Evolutionary conservation across 1,140 invertebrate species (phyloP).

Genomic region (Formica selysi): DNA sequence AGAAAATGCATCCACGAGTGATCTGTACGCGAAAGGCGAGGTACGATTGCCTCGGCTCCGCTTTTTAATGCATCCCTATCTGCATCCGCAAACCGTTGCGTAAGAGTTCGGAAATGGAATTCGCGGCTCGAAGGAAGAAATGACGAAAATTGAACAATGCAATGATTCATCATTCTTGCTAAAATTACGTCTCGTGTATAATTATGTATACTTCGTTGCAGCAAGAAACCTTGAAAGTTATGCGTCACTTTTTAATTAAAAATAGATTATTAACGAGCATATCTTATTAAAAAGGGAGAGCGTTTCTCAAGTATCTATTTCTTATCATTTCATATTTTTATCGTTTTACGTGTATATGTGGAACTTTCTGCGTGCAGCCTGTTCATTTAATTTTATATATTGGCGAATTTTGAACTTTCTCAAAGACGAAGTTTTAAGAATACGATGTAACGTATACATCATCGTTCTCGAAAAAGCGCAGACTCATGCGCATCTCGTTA

Average conservation of each 20-base stretch:
- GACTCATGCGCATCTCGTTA: background rate
- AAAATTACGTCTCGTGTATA: conserved; percentile 20
- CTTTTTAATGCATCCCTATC: conserved; percentile 24
- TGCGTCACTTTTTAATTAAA: background rate
- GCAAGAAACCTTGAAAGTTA: conserved; percentile 14
- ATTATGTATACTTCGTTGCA: background rate
- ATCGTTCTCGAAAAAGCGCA: background rate
- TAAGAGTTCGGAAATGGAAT: conserved; percentile 70
- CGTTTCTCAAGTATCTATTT: too few relatives aligned
- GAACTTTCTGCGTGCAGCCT: too few relatives aligned
- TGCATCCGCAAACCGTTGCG: conserved; percentile 64
- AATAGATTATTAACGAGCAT: background rate
- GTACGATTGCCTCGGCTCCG: conserved; percentile 65
- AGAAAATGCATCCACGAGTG: conserved; percentile 67
- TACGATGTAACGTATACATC: background rate
- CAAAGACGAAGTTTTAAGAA: background rate
- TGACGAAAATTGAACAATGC: background rate
- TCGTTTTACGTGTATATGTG: too few relatives aligned
- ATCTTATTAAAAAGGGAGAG: background rate
- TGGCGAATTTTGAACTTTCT: too few relatives aligned
- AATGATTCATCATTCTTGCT: conserved; percentile 8
- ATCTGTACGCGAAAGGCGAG: conserved; percentile 59
- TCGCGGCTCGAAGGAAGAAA: background rate
- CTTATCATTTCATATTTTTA: too few relatives aligned
- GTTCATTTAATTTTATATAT: too few relatives aligned